These are phyloP conservation scores for Probaryconus sp. DNA, from an alignment of 1,140 invertebrate genomes.

Conservation along the genomic window DNA sequence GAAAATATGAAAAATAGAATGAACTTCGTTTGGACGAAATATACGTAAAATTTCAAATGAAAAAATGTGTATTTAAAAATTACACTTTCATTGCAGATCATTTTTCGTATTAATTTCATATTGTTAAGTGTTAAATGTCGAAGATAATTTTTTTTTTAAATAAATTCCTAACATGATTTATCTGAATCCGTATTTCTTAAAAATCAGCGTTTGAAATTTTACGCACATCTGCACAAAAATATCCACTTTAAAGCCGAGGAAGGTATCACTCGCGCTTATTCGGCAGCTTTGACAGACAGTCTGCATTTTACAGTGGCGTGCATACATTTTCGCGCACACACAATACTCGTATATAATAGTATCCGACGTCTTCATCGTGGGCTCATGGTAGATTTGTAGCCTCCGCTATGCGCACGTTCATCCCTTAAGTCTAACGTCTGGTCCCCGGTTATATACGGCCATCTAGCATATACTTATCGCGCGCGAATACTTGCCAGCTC, in stretches of 20 bases:
- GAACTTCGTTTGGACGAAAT: too few species aligned
- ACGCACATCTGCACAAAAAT: too few species aligned
- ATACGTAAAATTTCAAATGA: too few species aligned
- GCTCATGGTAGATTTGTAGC: constrained; percentile 75
- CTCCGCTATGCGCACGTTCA: constrained; percentile 70
- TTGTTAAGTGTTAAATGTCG: too few species aligned
- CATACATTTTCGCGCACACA: constrained; percentile 41
- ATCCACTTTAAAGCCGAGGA: constrained; percentile 18
- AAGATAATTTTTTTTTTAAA: too few species aligned
- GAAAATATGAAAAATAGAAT: too few species aligned
- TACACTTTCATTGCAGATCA: too few species aligned
- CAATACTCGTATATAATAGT: constrained; percentile 52
- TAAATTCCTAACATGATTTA: too few species aligned
- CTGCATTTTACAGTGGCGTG: constrained; percentile 15
- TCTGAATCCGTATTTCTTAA: too few species aligned
- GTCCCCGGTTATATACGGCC: constrained; percentile 71
- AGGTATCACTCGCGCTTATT: constrained; percentile 31
- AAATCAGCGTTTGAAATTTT: too few species aligned
- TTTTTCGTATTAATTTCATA: too few species aligned
- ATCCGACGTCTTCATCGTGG: constrained; percentile 66
- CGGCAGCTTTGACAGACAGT: constrained; percentile 45
- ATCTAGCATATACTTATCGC: constrained; percentile 70
- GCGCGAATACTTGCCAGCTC: constrained; percentile 68
- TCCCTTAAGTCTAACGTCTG: constrained; percentile 72
- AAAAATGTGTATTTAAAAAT: too few species aligned